Evolutionary conservation across 1,140 invertebrate genomes (phyloP), one percentile per base, ranked within the genome.

Genomic region (Scaptomyza pallida): DNA sequence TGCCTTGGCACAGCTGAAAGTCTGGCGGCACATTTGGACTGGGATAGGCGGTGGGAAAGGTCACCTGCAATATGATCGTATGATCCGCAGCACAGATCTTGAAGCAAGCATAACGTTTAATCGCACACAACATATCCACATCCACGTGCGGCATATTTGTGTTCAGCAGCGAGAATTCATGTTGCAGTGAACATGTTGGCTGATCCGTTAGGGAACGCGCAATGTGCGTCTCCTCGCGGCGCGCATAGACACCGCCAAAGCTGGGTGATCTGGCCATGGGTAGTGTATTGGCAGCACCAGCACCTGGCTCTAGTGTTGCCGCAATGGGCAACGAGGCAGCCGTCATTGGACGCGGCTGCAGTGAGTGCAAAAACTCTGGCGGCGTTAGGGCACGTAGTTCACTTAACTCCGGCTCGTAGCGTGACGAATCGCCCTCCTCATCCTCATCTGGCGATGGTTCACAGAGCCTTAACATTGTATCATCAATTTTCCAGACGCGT

Each of bases 401-500:
- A 48, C 48, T 78, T 6, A 86, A 4, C 1, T 86, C 82, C 0
- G 72, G 19, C 10, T 86, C 81, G 12, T 65, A 86, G 2, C 81
- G 81, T 5, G 64, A 56, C 8, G 62, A 65, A 9, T 71, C 68
- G 15, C 30, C 37, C 13, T 72, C 54, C 19, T 88, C 82, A 43
- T 82, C 75, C 12, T 88, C 83, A 12, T 88, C 83, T 0, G 82
- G 65, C 3, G 82, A 78, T 90, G 93, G 88, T 37, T 90, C 86
- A 52, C 94, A 95, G 68, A 94, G 92, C 89, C 96, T 97, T 72
- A 97, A 94, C 54, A 98, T 92, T 71, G 95, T 95, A 21, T 95
- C 94, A 91, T 97, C 96, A 75, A 99, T 96, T 89, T 95, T 95
- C 95, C 97, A 99, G 13, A 99, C 95, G 55, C 98, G 93, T 16